phyloP scores from a whole-genome alignment of 92 coral and sea anemone genomes.

The Isaurus tuberculatus region DNA sequence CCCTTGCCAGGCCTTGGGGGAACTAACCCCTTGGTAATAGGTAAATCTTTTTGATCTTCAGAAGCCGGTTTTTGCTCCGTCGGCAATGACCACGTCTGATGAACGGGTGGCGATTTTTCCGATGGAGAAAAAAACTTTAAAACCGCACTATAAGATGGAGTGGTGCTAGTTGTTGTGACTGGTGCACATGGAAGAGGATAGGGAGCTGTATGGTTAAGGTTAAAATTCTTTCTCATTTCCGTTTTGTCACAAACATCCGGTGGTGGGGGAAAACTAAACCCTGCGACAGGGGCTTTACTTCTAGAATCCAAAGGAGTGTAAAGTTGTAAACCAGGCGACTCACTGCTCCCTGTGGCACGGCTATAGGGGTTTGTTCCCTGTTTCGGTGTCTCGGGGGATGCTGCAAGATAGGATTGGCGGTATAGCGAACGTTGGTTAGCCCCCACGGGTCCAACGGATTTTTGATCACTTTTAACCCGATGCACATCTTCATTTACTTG shows the following conservation, averaged over 20 bases:
- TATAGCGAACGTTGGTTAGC: not conserved
- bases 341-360: slow-evolving; percentile 7
- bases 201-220: slow-evolving; percentile 10
- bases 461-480: not conserved
- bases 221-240: not conserved
- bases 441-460: not conserved
- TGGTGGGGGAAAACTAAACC: slow-evolving; percentile 22
- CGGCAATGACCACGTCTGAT: slow-evolving; percentile 13
- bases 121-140: slow-evolving; percentile 29
- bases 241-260: slow-evolving; percentile 7
- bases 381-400: slow-evolving; percentile 16
- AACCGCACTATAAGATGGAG: slow-evolving; percentile 29
- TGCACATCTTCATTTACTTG: slow-evolving; percentile 19
- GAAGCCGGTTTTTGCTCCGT: slow-evolving; percentile 13
- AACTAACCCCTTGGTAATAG: not conserved
- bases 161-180: not conserved
- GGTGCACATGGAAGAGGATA: slow-evolving; percentile 30
- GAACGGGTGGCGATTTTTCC: slow-evolving; percentile 2
- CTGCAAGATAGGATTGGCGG: not conserved
- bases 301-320: not conserved
- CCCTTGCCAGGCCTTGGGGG: slow-evolving; percentile 24
- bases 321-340: slow-evolving; percentile 2
- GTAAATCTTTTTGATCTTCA: not conserved
- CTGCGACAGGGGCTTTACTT: not conserved
- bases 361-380: slow-evolving; percentile 21